These are phyloP conservation scores for Eira barbara DNA, from an alignment of 2,113 vertebrate species.

Conservation along the genomic window DNA sequence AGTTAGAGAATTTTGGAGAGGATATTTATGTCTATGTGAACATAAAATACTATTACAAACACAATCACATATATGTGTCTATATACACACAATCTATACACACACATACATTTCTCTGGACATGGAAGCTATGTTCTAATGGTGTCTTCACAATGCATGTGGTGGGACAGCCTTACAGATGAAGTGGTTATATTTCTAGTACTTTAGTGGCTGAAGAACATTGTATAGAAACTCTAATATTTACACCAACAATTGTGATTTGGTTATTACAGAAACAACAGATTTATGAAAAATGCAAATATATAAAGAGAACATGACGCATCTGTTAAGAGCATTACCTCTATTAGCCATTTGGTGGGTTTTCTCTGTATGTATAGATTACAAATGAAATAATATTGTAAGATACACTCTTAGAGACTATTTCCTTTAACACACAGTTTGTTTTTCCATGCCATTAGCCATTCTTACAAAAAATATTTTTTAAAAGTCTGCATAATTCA, in stretches of 20 bases:
- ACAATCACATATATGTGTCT: neutral
- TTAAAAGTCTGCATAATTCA: neutral
- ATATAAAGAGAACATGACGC: neutral
- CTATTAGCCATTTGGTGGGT: neutral
- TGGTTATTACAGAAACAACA: neutral
- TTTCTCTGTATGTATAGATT: neutral
- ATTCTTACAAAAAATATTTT: neutral
- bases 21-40: neutral
- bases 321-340: neutral
- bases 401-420: neutral
- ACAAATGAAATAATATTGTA: neutral
- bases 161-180: neutral
- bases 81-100: neutral
- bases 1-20: neutral
- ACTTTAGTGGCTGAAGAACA: neutral
- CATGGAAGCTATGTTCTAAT: neutral
- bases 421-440: neutral
- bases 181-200: neutral
- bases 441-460: neutral
- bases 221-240: neutral
- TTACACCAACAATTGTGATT: neutral
- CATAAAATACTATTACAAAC: neutral
- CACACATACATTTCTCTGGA: neutral
- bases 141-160: neutral
- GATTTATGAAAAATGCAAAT: slow-evolving; percentile 8